Evolutionary conservation across 2,888 invertebrate genomes (phyloP).

Genomic region (Aproaerema taeniolella): DNA sequence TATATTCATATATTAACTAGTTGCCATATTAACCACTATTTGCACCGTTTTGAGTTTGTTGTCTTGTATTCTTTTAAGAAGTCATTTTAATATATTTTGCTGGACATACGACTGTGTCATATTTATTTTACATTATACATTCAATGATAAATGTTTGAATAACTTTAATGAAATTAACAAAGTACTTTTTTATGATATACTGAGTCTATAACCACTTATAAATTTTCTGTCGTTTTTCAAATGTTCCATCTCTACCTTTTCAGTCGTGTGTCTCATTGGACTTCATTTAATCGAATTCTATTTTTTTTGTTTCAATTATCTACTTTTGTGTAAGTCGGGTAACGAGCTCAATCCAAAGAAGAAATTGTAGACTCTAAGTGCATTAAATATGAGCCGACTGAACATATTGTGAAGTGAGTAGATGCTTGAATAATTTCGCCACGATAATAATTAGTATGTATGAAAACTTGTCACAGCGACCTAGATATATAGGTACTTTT

Average conservation of each 20-base stretch:
- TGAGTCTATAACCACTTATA: no score
- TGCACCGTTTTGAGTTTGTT: no score
- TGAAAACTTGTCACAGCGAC: constrained; percentile 43
- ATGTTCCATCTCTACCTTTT: no score
- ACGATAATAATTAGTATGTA: constrained; percentile 25
- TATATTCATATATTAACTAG: constrained; percentile 15
- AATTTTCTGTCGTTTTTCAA: no score
- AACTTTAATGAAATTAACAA: no score
- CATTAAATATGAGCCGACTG: constrained; percentile 58
- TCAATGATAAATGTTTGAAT: no score
- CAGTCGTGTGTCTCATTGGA: not conserved
- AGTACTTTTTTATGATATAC: no score
- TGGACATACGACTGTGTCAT: no score
- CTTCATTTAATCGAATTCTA: not conserved
- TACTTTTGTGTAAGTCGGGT: constrained; percentile 24
- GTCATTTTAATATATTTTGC: no score
- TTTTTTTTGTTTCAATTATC: not conserved
- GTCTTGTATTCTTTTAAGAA: no score
- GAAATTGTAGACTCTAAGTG: constrained; percentile 45
- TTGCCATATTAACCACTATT: constrained; percentile 18
- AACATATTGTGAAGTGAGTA: constrained; percentile 43
- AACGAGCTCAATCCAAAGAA: constrained; percentile 40
- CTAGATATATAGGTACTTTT: no score
- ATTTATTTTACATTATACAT: no score
- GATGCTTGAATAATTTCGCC: constrained; percentile 52